phyloP scores from a whole-genome alignment of 2,113 vertebrate genomes.

The Cyanoliseus patagonus region DNA sequence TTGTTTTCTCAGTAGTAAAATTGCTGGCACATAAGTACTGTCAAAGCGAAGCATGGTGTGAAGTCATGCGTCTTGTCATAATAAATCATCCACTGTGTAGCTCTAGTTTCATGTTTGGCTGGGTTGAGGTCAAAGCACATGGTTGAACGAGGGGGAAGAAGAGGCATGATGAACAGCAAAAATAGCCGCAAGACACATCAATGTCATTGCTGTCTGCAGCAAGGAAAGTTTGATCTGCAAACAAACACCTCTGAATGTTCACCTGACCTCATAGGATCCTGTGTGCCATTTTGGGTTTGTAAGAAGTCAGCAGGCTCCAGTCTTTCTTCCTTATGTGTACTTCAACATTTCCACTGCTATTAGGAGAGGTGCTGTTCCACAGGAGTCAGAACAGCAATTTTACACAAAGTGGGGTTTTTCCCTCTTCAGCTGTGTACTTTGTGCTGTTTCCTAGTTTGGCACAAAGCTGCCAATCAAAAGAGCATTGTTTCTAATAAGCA shows the following conservation, averaged over 20 bases:
- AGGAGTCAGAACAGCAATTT: not conserved
- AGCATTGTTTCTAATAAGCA: not conserved
- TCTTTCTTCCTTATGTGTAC: not conserved
- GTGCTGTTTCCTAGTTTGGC: not conserved
- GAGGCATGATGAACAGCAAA: not conserved
- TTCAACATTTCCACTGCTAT: not conserved
- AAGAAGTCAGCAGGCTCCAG: not conserved
- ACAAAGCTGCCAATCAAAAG: not conserved
- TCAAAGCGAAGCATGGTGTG: not conserved
- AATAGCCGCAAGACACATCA: not conserved
- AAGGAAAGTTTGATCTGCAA: not conserved
- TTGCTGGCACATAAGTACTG: not conserved
- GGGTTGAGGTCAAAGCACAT: not conserved
- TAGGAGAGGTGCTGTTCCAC: not conserved
- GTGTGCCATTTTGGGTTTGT: not conserved
- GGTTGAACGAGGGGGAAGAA: not conserved
- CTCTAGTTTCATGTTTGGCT: not conserved
- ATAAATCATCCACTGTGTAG: not conserved
- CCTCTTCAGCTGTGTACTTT: not conserved
- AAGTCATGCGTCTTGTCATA: not conserved
- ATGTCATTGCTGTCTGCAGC: not conserved
- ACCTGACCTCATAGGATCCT: not conserved
- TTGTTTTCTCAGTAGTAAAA: not conserved
- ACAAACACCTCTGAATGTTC: not conserved
- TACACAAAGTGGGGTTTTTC: not conserved